A percentile compares a stretch with the other conserved stretches of the same genome.
Conservation (phyloP, 2,113 vertebrate genomes). For the Peucedramus taeniatus region DNA sequence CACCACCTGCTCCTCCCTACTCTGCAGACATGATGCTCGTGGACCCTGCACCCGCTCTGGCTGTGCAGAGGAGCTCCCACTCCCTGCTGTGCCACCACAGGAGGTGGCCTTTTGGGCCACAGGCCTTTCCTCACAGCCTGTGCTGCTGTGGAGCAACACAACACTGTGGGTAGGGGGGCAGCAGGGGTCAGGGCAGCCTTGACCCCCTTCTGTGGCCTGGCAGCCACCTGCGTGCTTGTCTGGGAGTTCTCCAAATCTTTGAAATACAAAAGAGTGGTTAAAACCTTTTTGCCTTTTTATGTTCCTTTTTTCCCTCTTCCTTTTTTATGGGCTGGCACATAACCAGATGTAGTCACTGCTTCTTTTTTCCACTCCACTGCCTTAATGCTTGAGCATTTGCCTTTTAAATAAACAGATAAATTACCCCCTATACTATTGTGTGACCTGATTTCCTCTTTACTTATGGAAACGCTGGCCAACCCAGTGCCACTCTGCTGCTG, state of each 20-base stretch:
- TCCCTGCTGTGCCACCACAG: neutral
- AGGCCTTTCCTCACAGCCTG: no score
- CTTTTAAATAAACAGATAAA: neutral
- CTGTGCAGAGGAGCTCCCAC: neutral
- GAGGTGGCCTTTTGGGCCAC: neutral
- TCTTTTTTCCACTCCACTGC: neutral
- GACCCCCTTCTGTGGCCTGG: neutral
- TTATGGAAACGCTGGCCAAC: neutral
- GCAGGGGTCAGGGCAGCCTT: neutral
- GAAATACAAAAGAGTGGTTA: neutral
- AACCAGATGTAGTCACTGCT: neutral
- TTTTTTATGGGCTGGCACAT: neutral
- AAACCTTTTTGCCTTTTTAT: neutral
- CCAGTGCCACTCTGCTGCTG: neutral
- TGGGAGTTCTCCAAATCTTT: neutral
- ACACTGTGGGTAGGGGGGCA: neutral
- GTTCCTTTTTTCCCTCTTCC: no score
- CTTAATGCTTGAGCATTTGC: neutral
- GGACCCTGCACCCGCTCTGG: fast-evolving
- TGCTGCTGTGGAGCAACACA: fast-evolving
- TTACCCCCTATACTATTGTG: neutral
- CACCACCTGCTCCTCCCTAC: neutral
- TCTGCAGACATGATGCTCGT: fast-evolving
- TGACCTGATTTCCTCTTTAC: neutral
- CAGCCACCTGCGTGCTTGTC: fast-evolving